phyloP scores from a whole-genome alignment of 2,888 invertebrate genomes.

The Meiosimyza platycephala region DNA sequence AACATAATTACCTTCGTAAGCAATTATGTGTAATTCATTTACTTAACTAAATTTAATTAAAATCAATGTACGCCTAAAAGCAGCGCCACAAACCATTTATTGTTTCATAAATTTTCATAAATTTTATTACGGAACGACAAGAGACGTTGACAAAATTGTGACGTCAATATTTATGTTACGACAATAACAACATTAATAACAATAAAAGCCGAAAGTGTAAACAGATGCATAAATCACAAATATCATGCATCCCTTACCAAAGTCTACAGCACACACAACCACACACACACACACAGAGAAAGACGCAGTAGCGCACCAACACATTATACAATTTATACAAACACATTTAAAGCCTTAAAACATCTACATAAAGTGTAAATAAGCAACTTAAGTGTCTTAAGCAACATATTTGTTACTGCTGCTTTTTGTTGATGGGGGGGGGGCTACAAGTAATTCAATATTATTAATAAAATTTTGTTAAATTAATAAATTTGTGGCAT shows the following conservation, averaged over 20 bases:
- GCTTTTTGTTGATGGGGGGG: not conserved
- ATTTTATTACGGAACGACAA: not conserved
- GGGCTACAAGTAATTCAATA: not conserved
- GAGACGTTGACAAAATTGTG: not conserved
- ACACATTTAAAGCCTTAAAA: not conserved
- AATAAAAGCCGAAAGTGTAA: slow-evolving; percentile 17
- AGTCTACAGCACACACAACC: not conserved
- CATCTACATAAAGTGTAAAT: not conserved
- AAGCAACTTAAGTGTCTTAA: not conserved
- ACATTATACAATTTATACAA: not conserved
- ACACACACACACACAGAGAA: not conserved
- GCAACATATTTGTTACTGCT: not conserved
- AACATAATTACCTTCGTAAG: too few relatives aligned
- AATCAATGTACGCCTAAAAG: not conserved
- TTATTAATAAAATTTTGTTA: slow-evolving; percentile 1
- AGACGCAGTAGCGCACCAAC: not conserved
- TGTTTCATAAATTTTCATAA: not conserved
- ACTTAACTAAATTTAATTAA: too few relatives aligned
- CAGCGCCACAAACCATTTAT: not conserved
- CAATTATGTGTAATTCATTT: too few relatives aligned
- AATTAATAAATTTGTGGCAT: slow-evolving; percentile 25
- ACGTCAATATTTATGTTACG: not conserved
- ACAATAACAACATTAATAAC: not conserved
- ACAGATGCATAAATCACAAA: slow-evolving; percentile 27
- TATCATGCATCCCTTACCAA: slow-evolving; percentile 6